phyloP scores from a whole-genome alignment of 2,888 invertebrate species.

The Lithodes maja region DNA sequence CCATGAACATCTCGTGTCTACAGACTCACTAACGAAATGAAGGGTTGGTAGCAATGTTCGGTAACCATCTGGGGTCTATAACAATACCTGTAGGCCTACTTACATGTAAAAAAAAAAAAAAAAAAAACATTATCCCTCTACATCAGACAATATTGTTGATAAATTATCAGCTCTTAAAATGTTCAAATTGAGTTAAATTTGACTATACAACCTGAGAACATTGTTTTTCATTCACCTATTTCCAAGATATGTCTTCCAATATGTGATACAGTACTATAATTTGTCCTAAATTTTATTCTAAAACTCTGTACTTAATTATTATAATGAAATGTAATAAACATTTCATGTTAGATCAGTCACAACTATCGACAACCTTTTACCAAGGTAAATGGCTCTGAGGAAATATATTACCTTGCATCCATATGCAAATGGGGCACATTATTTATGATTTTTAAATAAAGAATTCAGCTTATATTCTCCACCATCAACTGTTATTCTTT shows the following conservation, averaged over 20 bases:
- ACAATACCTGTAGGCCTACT: too few relatives aligned
- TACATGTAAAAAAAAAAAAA: constrained; percentile 4
- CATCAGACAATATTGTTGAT: neutral
- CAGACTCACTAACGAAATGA: neutral
- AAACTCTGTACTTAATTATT: neutral
- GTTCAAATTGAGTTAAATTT: neutral
- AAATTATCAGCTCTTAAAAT: neutral
- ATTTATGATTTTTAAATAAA: too few relatives aligned
- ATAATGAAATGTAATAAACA: neutral
- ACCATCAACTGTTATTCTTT: neutral
- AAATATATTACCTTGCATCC: too few relatives aligned
- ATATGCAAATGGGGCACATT: too few relatives aligned
- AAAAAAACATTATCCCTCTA: neutral
- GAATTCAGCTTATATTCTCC: too few relatives aligned
- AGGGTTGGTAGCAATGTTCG: constrained; percentile 11
- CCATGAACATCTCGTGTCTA: neutral
- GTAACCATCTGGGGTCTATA: neutral
- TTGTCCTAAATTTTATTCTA: neutral
- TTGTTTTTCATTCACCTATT: neutral
- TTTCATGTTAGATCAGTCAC: neutral
- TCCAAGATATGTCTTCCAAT: neutral
- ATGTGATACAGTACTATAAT: neutral
- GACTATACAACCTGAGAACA: neutral
- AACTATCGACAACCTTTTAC: neutral
- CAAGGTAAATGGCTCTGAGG: too few relatives aligned